Evolutionary conservation across 2,797 vertebrate species (phyloP).

Genomic region (Enteromius trimaculatus): DNA sequence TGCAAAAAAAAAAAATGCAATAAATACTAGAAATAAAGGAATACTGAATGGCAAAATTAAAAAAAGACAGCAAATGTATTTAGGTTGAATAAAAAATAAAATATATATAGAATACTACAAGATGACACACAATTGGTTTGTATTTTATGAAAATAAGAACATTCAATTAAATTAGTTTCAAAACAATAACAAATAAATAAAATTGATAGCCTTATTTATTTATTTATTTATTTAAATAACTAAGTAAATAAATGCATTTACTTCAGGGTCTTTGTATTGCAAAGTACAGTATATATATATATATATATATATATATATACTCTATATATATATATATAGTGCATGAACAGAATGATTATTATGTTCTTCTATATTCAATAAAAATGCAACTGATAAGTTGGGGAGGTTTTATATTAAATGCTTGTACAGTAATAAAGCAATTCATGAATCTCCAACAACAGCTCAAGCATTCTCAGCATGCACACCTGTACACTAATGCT

Average conservation of each 20-base stretch:
- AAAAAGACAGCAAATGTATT: not conserved
- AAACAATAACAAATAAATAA: no score
- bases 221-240: not conserved
- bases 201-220: not conserved
- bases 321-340: no score
- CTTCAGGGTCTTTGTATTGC: not conserved
- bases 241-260: not conserved
- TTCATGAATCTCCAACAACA: conserved; percentile 20
- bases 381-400: not conserved
- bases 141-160: not conserved
- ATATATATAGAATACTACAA: not conserved
- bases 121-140: not conserved
- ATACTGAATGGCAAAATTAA: not conserved
- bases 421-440: conserved; percentile 17
- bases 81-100: not conserved
- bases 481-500: conserved; percentile 57
- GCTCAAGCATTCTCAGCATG: conserved; percentile 35
- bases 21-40: not conserved
- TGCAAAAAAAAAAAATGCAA: not conserved
- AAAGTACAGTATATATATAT: no score
- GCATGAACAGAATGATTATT: not conserved
- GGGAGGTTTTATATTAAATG: not conserved
- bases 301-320: no score
- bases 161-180: no score
- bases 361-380: not conserved